Evolutionary conservation across 2,797 vertebrate genomes (phyloP), one percentile per base, ranked within the genome.

Genomic region (Nasua narica): DNA sequence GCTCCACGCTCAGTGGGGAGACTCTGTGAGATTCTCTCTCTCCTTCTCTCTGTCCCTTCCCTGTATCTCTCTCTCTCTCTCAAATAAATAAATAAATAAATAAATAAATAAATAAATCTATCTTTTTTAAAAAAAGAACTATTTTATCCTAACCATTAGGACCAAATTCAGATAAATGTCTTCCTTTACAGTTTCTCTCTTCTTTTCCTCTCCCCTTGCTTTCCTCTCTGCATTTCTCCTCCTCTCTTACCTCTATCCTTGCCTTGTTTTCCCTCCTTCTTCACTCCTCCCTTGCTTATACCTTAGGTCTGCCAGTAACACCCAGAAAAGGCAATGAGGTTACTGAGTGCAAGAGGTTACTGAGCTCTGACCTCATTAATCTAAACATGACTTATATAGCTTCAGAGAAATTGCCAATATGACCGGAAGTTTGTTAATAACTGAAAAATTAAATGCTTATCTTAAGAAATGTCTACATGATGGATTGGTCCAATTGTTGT

Each of bases 361-460:
- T 78, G 54, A 94, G 56, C 25, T 7, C 87, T 56, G 46, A 50
- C 8, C 43, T 88, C 58, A n/a, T 87, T 89, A 77, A 91, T 96
- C 76, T 88, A 88, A 91, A 62, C 54, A 70, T 15, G 43, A 86
- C 15, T 52, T 87, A 35, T 37, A 65, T 37, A 91, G 27, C 32
- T 87, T 90, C 40, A 48, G n/a, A 87, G 23, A 86, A 40, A 93
- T 29, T 84, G 81, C 54, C 91, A 92, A 78, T 90, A 65, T 58
- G 83, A 83, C 25, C 25, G 7, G 46, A 87, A 88, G 46, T 9
- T 43, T n/a, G 40, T 87, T 97, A 94, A 93, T 85, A 91, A 90
- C 65, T 81, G 35, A 92, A 97, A 92, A 87, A 91, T 83, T 88
- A 76, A 93, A 77, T 37, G 58, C 65, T 96, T 97, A 96, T 90